A percentile compares a stretch with the other conserved stretches of the same genome.
Evolutionary conservation across 2,113 vertebrate species (phyloP).

Genomic region (Todiramphus chloris): DNA sequence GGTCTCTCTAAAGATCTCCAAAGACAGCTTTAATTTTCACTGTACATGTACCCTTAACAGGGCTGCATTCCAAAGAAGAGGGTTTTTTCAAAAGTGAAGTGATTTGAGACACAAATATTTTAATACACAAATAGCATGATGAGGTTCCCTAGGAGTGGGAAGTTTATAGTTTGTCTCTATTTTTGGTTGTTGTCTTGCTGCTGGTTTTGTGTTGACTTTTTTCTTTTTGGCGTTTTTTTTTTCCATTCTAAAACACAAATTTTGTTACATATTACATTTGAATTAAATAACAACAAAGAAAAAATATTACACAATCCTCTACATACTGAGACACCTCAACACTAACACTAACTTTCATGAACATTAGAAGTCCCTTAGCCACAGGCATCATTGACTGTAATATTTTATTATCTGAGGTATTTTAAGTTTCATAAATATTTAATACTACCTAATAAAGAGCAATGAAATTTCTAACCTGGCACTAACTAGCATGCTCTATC

Average conservation of each 20-base stretch:
- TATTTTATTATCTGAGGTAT: not conserved
- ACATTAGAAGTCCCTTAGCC: not conserved
- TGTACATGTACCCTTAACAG: not conserved
- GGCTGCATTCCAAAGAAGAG: not conserved
- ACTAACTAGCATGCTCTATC: not conserved
- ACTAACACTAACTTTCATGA: not conserved
- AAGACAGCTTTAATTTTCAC: not conserved
- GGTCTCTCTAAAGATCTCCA: not conserved
- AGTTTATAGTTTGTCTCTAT: not conserved
- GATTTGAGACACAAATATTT: not conserved
- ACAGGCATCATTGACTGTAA: not conserved
- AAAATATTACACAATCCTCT: not conserved
- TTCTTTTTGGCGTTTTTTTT: not conserved
- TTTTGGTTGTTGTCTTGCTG: not conserved
- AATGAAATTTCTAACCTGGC: not conserved
- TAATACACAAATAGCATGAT: fast-evolving
- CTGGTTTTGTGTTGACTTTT: not conserved
- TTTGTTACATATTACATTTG: not conserved
- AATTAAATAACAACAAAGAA: not conserved
- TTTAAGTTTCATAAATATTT: slow-evolving; percentile 8
- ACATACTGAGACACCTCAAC: not conserved
- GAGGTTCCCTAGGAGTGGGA: not conserved
- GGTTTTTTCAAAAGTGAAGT: not conserved
- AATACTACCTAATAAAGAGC: not conserved
- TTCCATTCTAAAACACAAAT: not conserved